Conservation (phyloP, 2,113 vertebrate species). For the Genyomyrus donnyi region DNA sequence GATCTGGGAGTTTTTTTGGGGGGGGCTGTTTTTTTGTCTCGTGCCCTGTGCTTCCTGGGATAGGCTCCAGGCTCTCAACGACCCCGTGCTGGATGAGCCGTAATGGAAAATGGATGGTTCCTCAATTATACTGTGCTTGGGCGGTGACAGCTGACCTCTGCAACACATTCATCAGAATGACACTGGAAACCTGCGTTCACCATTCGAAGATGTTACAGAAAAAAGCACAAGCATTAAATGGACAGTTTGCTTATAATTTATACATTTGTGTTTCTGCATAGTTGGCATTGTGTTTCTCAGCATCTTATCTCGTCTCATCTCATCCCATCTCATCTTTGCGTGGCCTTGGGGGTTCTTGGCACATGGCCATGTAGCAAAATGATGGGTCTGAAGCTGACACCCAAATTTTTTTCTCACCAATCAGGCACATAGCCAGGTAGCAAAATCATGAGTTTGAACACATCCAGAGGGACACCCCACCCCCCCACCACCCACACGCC, state of each 20-base stretch:
- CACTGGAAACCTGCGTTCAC: constrained; percentile 19
- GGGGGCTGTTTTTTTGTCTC: background rate
- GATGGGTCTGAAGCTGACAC: background rate
- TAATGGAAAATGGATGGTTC: constrained; percentile 27
- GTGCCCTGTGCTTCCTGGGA: background rate
- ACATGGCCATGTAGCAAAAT: background rate
- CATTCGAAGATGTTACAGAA: background rate
- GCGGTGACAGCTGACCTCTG: constrained; percentile 11
- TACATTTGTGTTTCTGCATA: background rate
- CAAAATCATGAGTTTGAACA: background rate
- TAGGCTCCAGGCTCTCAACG: background rate
- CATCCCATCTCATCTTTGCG: background rate
- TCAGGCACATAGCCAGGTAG: background rate
- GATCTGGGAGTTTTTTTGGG: background rate
- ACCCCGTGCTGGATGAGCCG: background rate
- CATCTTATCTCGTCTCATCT: background rate
- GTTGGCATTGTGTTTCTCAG: background rate
- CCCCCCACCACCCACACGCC: too few species aligned
- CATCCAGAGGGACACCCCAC: background rate
- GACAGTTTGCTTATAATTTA: constrained; percentile 20
- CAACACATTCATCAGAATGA: constrained; percentile 29
- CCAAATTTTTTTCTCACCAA: background rate
- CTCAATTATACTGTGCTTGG: constrained; percentile 32
- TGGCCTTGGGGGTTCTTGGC: background rate
- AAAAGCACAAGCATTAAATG: constrained; percentile 5